Conservation (phyloP, 1,140 invertebrate species). For the Orchesella cincta region DNA sequence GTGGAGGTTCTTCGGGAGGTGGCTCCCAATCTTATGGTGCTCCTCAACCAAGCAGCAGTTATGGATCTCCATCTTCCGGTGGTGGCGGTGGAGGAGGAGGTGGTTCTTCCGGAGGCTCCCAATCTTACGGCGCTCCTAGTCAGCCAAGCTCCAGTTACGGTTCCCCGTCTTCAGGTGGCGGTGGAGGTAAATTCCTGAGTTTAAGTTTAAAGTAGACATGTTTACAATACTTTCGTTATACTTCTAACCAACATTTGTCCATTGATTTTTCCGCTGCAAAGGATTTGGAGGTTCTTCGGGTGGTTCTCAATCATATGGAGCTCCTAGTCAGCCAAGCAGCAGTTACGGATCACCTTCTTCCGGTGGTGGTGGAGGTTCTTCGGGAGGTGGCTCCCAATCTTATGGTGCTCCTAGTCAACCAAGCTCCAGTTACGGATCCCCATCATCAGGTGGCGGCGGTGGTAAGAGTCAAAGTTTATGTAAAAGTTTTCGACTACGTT, state of each 20-base stretch:
- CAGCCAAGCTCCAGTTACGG: background rate
- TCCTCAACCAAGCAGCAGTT: background rate
- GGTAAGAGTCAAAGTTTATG: background rate
- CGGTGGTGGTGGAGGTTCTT: background rate
- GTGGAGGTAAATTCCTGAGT: background rate
- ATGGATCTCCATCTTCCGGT: background rate
- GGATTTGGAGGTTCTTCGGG: background rate
- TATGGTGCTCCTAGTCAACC: constrained; percentile 24
- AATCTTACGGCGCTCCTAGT: background rate
- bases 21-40: background rate
- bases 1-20: background rate
- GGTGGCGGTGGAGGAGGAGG: background rate
- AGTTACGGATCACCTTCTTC: background rate
- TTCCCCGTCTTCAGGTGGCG: background rate
- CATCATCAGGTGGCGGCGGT: constrained; percentile 1
- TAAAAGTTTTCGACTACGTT: too few relatives aligned
- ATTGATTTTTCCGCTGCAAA: too few relatives aligned
- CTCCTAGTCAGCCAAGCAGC: background rate
- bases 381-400: background rate
- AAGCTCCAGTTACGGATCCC: background rate
- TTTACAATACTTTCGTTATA: too few relatives aligned
- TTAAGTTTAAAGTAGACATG: too few relatives aligned
- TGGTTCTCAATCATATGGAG: background rate
- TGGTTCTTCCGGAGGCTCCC: background rate
- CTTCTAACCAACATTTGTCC: too few relatives aligned